Percentiles rank a stretch among this genome's conserved stretches.
Conservation (phyloP, 1,140 invertebrate species). For the Drosophila sechellia region DNA sequence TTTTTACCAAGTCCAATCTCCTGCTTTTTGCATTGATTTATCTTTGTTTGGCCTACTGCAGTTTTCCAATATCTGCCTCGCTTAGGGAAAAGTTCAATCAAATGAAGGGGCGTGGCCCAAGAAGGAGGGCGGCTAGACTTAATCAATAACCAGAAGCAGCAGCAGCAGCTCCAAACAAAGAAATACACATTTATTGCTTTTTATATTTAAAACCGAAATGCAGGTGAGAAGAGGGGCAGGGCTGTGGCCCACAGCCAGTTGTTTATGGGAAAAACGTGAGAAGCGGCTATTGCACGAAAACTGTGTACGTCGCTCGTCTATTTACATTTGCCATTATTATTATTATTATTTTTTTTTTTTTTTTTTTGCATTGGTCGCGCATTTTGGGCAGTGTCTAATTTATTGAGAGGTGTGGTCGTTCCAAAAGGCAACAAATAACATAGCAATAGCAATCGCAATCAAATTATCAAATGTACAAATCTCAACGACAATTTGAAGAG, state of each 20-base stretch:
- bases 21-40: constrained; percentile 72
- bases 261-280: constrained; percentile 80
- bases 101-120: constrained; percentile 54
- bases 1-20: constrained; percentile 18
- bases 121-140: constrained; percentile 50
- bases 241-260: constrained; percentile 28
- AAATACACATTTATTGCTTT: constrained; percentile 51
- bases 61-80: constrained; percentile 24
- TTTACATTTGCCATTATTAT: constrained; percentile 55
- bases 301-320: constrained; percentile 54
- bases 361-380: constrained; percentile 52
- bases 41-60: constrained; percentile 45
- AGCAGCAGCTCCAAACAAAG: constrained; percentile 16
- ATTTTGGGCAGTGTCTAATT: constrained; percentile 60
- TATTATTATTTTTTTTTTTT: constrained; percentile 53
- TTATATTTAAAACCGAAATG: constrained; percentile 55
- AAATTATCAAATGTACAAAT: constrained; percentile 66
- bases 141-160: constrained; percentile 69
- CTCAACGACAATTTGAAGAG: constrained; percentile 27
- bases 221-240: constrained; percentile 18
- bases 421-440: constrained; percentile 16
- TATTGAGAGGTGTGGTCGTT: constrained; percentile 69
- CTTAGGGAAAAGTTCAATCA: constrained; percentile 65
- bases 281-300: constrained; percentile 66
- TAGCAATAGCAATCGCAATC: constrained; percentile 44